Percentiles rank a stretch among this genome's conserved stretches.
phyloP scores from a whole-genome alignment of 2,888 invertebrate species.

The Mythimna ferrago region DNA sequence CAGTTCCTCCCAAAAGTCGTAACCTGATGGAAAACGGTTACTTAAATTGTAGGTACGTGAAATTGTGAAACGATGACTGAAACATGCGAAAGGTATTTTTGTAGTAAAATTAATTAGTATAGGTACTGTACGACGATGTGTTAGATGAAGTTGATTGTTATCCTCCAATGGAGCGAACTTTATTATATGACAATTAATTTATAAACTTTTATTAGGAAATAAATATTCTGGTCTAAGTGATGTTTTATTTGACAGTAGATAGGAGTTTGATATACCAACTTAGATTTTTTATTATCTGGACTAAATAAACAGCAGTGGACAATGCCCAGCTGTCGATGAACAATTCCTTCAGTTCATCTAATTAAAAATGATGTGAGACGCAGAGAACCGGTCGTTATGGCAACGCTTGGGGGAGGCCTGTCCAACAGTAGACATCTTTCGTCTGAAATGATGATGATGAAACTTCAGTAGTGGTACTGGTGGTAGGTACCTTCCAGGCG shows the following conservation, averaged over 20 bases:
- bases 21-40: conserved; percentile 2
- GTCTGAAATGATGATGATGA: no score
- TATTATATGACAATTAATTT: conserved; percentile 63
- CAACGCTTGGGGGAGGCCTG: no score
- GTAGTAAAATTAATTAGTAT: conserved; percentile 65
- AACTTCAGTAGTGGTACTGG: no score
- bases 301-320: no score
- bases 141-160: conserved; percentile 72
- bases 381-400: no score
- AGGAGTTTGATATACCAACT: not conserved
- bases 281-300: no score
- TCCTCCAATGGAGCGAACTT: conserved; percentile 80
- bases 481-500: no score
- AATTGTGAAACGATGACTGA: conserved; percentile 76
- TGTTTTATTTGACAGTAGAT: conserved; percentile 17
- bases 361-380: no score
- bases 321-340: no score
- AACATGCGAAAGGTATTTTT: conserved; percentile 86
- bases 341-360: no score
- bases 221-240: conserved; percentile 51
- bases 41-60: conserved; percentile 25
- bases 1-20: conserved; percentile 23
- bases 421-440: no score
- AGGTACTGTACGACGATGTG: conserved; percentile 37
- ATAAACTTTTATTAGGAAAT: conserved; percentile 65